Percentiles rank a stretch among this genome's conserved stretches.
Conservation (phyloP, 1,140 invertebrate species). For the Lucilia cuprina region DNA sequence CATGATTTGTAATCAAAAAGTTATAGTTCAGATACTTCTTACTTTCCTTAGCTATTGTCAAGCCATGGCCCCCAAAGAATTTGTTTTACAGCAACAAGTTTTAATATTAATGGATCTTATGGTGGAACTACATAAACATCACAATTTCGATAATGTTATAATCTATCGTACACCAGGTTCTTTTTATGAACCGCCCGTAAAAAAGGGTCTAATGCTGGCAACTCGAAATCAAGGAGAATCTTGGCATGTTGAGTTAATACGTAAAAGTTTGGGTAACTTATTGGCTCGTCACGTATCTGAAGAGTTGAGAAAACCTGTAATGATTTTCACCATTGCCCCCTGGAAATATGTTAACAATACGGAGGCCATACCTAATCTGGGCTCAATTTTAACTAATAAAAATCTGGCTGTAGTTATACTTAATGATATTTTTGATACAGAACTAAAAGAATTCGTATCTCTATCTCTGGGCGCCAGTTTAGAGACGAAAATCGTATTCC, state of each 20-base stretch:
- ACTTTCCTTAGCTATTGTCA: no score
- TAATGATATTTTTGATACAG: not conserved
- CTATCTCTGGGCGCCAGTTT: not conserved
- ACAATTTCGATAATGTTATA: constrained; percentile 4
- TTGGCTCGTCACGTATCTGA: not conserved
- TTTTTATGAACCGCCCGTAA: not conserved
- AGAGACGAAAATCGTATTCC: not conserved
- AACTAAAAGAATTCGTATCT: constrained; percentile 11
- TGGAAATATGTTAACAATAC: not conserved
- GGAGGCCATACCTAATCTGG: constrained; percentile 8
- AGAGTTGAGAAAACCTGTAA: not conserved
- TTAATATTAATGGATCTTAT: not conserved
- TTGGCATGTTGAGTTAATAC: not conserved
- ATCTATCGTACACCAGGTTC: not conserved
- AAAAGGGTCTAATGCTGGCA: not conserved
- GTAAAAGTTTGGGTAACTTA: not conserved
- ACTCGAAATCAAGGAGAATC: not conserved
- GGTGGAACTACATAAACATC: not conserved
- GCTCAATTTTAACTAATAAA: not conserved
- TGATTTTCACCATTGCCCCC: constrained; percentile 4
- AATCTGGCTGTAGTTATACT: not conserved
- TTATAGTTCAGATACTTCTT: no score
- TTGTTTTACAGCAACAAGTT: not conserved
- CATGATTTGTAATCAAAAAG: no score
- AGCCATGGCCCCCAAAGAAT: not conserved